Evolutionary conservation across 1,140 invertebrate species (phyloP), one percentile per base, ranked within the genome.

Genomic region (Aphelinus atriplicis): DNA sequence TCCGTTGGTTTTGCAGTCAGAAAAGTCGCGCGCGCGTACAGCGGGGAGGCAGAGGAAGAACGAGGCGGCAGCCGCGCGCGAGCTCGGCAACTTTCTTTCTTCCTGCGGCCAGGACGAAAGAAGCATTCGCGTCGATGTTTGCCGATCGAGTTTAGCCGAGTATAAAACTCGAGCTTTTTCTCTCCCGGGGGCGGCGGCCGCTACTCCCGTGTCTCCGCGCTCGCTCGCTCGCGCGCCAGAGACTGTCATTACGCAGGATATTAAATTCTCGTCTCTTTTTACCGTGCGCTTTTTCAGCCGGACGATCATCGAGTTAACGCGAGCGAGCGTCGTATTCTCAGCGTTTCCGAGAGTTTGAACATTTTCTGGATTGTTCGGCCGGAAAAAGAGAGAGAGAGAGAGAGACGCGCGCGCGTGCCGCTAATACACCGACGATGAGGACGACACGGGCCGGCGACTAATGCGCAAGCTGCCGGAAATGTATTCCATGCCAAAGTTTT

Each of bases 191-290:
- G 53, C 45, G 65, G 26, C 26, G 26, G 26, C 26, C 26, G 26
- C 26, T 26, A 26, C 42, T 67, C 53, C 50, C 7, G 2, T 43
- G 63, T 62, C 46, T 51, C 5, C 63, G 26, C 62, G 6, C 51
- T 43, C 43, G 6, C 51, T 43, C 43, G 3, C 3, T 10, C 3
- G 47, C 7, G 1, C 7, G 1, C 42, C 66, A 3, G 48, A 26
- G 50, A 55, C 56, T 67, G 64, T 74, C 71, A 73, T 73, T 68
- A 74, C 72, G 58, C 58, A 4, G 65, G 50, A 68, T 68, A 74
- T 74, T 67, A 68, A 74, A 74, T 74, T 74, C 65, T 68, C 65
- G 42, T 67, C 58, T 50, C 57, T 46, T 55, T 71, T 47, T 61
- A 26, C 26, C 26, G 10, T 3, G 10, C 56, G 9, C 42, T 61